Conservation (phyloP, 2,113 vertebrate genomes). For the Phalacrocorax brasilianus region DNA sequence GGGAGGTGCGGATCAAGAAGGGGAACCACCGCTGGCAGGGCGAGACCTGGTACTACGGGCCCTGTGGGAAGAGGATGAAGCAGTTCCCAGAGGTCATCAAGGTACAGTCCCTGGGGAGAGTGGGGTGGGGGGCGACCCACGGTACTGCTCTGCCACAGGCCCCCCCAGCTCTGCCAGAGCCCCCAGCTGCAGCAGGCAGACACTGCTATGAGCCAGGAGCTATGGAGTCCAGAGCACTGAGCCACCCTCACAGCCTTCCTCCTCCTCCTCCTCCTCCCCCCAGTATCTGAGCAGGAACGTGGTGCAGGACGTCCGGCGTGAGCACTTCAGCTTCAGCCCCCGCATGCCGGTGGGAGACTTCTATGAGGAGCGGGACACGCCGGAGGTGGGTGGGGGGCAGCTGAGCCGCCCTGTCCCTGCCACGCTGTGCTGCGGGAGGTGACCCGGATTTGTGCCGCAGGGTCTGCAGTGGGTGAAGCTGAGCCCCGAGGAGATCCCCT, state of each 20-base stretch:
- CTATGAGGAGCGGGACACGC: slow-evolving; percentile 90
- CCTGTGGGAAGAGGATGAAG: slow-evolving; percentile 95
- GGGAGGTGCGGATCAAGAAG: slow-evolving; percentile 91
- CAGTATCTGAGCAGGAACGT: slow-evolving; percentile 91
- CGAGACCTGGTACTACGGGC: slow-evolving; percentile 97
- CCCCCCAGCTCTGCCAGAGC: background rate
- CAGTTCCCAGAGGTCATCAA: slow-evolving; percentile 97
- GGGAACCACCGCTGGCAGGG: slow-evolving; percentile 90
- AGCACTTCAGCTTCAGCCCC: slow-evolving; percentile 98
- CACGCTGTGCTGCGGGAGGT: rapidly evolving
- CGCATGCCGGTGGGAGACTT: slow-evolving; percentile 97
- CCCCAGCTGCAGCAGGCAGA: rapidly evolving
- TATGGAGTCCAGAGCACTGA: rapidly evolving
- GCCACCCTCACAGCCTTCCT: background rate
- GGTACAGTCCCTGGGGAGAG: slow-evolving; percentile 46
- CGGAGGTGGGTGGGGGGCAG: slow-evolving; percentile 75
- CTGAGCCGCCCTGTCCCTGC: rapidly evolving
- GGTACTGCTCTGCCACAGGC: background rate
- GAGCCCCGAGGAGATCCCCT: slow-evolving; percentile 90
- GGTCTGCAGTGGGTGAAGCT: slow-evolving; percentile 87
- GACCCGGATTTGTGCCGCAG: slow-evolving; percentile 42
- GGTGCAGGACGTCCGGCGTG: slow-evolving; percentile 84
- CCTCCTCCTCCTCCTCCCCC: background rate
- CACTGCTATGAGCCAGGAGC: rapidly evolving
- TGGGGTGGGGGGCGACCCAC: rapidly evolving